These are phyloP conservation scores for Laupala kohalensis DNA, from an alignment of 1,140 invertebrate species.

Conservation along the genomic window DNA sequence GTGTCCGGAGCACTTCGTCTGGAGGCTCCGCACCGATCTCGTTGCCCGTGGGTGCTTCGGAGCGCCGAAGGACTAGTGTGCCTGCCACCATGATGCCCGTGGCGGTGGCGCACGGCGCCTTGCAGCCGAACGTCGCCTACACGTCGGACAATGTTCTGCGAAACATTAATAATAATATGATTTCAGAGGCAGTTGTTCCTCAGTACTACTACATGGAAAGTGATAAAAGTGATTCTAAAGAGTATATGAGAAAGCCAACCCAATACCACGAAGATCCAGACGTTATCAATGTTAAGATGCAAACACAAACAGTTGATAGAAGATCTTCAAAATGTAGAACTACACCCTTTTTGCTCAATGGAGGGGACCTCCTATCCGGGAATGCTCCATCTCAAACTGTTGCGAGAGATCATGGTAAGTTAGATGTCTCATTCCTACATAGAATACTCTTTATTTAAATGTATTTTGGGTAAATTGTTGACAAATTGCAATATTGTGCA, in stretches of 20 bases:
- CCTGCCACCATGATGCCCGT: constrained; percentile 28
- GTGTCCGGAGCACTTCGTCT: constrained; percentile 27
- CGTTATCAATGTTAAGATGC: neutral
- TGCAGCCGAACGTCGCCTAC: neutral
- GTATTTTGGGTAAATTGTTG: no score
- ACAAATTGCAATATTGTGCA: no score
- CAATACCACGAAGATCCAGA: neutral
- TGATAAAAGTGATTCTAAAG: neutral
- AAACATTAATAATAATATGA: neutral
- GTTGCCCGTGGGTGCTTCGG: neutral
- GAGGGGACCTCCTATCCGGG: constrained; percentile 20
- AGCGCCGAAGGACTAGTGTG: constrained; percentile 24
- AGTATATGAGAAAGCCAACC: neutral
- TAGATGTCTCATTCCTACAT: no score
- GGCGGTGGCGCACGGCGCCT: constrained; percentile 6
- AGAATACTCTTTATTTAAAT: no score
- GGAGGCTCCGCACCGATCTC: constrained; percentile 20
- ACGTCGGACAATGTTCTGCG: neutral
- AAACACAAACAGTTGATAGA: neutral
- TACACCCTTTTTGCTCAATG: constrained; percentile 27
- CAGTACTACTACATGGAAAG: neutral
- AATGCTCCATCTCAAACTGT: constrained; percentile 30
- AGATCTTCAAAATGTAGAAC: neutral
- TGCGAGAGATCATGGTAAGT: constrained; percentile 15
- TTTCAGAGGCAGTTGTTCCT: neutral